Base-by-base conservation (phyloP, 2,888 invertebrate genomes). In the Enchytraeus crypticus region DNA sequence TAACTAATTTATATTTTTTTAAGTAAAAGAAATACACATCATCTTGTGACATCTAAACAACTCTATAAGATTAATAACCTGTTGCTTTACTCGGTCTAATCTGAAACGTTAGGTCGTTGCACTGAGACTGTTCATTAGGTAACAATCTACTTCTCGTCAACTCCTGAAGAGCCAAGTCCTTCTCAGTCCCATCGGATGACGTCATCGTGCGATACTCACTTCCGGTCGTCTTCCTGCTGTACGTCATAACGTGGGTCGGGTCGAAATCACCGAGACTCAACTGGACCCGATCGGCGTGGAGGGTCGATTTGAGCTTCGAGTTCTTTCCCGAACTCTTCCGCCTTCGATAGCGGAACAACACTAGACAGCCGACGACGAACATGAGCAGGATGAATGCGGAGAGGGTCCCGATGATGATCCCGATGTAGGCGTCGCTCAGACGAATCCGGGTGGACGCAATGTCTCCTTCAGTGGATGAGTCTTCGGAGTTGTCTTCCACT, bases 291-390 rank as follows among this genome's bases (percentile, higher is more conserved):
- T 54, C 55, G 8, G 38, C 38, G 8, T 32, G n/a, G 26, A 38
- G 34, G 33, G 34, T 54, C 18, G 23, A 23, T 32, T 54, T 54
- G 3, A 38, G 23, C 14, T 32, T 32, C 21, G 21, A n/a, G 30
- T 29, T 57, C 43, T 58, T 60, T 29, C 57, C 53, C 51, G 56
- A 59, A n/a, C 27, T 51, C 47, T 63, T 63, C 47, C 69, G 69
- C 59, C 72, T 71, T 38, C 72, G 69, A 51, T 72, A 71, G 33
- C 70, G 67, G 56, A 88, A 85, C 59, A 88, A 82, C 77, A 86
- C 85, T 71, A 88, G 86, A 34, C 86, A 86, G 5, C 86, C 86
- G 2, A 85, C 86, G 30, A 88, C 81, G 1, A 88, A 80, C 55
- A 89, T 83, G 56, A 88, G 86, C 58, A 74, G 68, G 56, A 76